Conservation (phyloP, 1,140 invertebrate genomes). For the Neotoxoptera formosana region DNA sequence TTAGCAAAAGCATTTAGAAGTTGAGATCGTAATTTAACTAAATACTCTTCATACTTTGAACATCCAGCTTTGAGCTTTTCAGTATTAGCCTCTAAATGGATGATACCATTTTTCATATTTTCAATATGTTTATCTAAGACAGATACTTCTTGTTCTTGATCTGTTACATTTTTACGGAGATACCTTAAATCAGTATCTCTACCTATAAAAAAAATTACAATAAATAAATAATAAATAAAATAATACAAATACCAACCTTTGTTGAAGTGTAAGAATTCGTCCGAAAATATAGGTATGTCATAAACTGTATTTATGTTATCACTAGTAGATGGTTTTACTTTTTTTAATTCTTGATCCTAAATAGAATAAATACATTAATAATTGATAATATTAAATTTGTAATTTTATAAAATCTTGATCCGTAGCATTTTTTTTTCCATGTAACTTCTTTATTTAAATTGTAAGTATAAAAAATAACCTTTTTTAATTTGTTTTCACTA, state of each 20-base stretch:
- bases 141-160: slow-evolving; percentile 94
- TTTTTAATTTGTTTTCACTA: slow-evolving; percentile 60
- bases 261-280: slow-evolving; percentile 97
- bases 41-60: slow-evolving; percentile 77
- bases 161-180: slow-evolving; percentile 88
- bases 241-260: slow-evolving; percentile 70
- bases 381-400: background rate
- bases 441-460: too few species aligned
- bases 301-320: slow-evolving; percentile 65
- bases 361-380: background rate
- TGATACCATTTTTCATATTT: slow-evolving; percentile 81
- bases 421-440: too few species aligned
- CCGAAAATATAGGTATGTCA: slow-evolving; percentile 96
- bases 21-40: slow-evolving; percentile 74
- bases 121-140: slow-evolving; percentile 94
- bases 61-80: slow-evolving; percentile 81
- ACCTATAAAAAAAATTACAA: slow-evolving; percentile 64
- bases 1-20: slow-evolving; percentile 73
- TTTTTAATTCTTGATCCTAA: slow-evolving; percentile 64
- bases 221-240: background rate
- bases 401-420: background rate
- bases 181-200: slow-evolving; percentile 89
- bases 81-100: slow-evolving; percentile 77
- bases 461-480: too few species aligned
- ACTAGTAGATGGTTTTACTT: slow-evolving; percentile 66